Percentiles rank a stretch among this genome's conserved stretches.
Evolutionary conservation across 1,140 invertebrate species (phyloP).

Genomic region (Notospermus geniculatus): DNA sequence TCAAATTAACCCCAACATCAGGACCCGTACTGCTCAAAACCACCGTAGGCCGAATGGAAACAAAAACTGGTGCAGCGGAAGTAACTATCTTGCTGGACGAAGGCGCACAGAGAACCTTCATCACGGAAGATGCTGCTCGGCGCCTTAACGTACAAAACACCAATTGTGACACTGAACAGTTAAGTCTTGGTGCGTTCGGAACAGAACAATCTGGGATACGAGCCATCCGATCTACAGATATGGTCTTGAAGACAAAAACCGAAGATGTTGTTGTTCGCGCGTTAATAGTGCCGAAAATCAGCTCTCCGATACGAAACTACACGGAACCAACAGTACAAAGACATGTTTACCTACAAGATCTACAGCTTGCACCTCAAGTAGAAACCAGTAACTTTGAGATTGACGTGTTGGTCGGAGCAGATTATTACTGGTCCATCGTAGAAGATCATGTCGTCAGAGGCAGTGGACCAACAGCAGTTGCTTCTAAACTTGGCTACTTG

Average conservation of each 20-base stretch:
- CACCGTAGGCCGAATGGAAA: not conserved
- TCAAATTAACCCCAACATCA: too few relatives aligned
- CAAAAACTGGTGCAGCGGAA: not conserved
- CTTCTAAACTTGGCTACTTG: conserved; percentile 20
- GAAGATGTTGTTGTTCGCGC: not conserved
- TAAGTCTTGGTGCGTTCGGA: not conserved
- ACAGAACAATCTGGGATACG: not conserved
- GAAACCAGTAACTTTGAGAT: conserved; percentile 5
- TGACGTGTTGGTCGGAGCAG: too few relatives aligned
- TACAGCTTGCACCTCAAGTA: conserved; percentile 12
- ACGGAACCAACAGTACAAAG: not conserved
- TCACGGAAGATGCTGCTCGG: not conserved
- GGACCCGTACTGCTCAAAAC: conserved; percentile 1
- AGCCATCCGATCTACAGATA: not conserved
- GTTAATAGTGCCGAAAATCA: conserved; percentile 15
- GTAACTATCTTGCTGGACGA: conserved; percentile 3
- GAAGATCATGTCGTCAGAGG: conserved; percentile 14
- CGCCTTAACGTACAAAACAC: not conserved
- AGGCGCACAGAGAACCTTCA: conserved; percentile 7
- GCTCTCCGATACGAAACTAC: conserved; percentile 9
- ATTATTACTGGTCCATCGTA: conserved; percentile 19
- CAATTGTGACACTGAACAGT: not conserved
- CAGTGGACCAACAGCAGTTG: not conserved
- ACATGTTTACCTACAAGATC: conserved; percentile 8
- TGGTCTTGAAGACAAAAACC: not conserved